phyloP scores from a whole-genome alignment of 2,113 vertebrate genomes.

The Canis aureus region DNA sequence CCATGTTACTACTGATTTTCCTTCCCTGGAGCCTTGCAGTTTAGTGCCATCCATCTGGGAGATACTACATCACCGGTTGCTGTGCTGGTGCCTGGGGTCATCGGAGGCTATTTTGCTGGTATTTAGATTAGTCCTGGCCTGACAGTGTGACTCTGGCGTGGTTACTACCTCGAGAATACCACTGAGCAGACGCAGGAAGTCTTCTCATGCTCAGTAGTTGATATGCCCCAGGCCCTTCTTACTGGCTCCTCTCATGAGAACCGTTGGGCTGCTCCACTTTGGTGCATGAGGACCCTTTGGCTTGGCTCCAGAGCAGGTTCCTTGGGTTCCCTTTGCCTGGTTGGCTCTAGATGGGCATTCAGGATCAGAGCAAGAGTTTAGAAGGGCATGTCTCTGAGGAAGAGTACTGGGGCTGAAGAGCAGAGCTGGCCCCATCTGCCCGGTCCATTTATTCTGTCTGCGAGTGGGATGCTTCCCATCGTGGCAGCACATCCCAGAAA shows the following conservation, averaged over 20 bases:
- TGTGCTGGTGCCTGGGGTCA: not conserved
- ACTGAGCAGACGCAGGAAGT: accelerated
- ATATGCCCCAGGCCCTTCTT: not conserved
- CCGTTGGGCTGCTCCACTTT: not conserved
- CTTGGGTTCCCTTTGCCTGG: not conserved
- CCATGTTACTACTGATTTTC: not conserved
- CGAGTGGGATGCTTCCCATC: not conserved
- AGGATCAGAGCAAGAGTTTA: not conserved
- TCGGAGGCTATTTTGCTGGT: not conserved
- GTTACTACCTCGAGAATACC: not conserved
- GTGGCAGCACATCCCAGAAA: not conserved
- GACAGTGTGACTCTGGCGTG: not conserved
- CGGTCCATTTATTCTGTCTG: not conserved
- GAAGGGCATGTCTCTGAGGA: not conserved
- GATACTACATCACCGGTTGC: not conserved
- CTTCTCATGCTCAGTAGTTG: too few species aligned
- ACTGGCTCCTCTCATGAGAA: not conserved
- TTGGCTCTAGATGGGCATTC: not conserved
- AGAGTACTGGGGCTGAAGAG: not conserved
- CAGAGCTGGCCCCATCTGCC: not conserved
- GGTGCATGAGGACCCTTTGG: not conserved
- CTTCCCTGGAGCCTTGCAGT: not conserved
- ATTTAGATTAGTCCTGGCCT: not conserved
- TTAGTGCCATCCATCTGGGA: not conserved
- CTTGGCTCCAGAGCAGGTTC: not conserved